Evolutionary conservation across 2,797 vertebrate species (phyloP), one percentile per base, ranked within the genome.

Genomic region (Tokudaia tokunoshimensis): DNA sequence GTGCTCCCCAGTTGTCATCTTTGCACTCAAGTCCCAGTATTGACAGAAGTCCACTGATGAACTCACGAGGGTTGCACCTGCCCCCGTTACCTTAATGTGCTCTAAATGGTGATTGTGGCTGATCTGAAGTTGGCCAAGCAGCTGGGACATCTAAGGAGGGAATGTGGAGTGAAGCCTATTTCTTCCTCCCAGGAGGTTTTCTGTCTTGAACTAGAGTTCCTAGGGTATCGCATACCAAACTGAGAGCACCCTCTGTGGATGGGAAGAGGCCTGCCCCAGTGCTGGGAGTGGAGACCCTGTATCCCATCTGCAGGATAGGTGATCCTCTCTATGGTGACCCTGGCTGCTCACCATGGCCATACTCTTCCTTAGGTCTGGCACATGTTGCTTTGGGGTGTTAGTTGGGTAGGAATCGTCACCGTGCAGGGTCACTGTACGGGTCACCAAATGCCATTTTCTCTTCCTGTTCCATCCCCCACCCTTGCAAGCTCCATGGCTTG

Each of bases 281-380:
- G n/a, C 12, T 72, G 34, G 52, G 50, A 76, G n/a, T 5, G 31
- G 26, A 93, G 76, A 59, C 55, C 8, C 31, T 22, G 50, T 11
- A 26, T 74, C n/a, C 24, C 86, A 22, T 31, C 52, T 61, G 37
- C 4, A 61, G 41, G 37, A 57, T 9, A 59, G 55, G 75, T 0
- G 9, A 6, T 24, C 19, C 55, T 22, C 0, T 0, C 44, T 4
- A 6, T 24, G 11, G 8, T 1, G 24, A 7, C 44, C n/a, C 34
- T 50, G 31, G 34, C 5, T 47, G n/a, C 37, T 1, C 1, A 50
- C 9, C 63, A 14, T 1, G 5, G 29, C 61, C 61, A 47, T 37
- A 34, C 26, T 41, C 31, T 24, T 55, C 90, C 52, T 47, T 0
- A 7, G 41, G 34, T 41, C 65, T 89, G 50, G 44, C 29, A 8